phyloP scores from a whole-genome alignment of 2,113 vertebrate species.

The Semnornis frantzii region DNA sequence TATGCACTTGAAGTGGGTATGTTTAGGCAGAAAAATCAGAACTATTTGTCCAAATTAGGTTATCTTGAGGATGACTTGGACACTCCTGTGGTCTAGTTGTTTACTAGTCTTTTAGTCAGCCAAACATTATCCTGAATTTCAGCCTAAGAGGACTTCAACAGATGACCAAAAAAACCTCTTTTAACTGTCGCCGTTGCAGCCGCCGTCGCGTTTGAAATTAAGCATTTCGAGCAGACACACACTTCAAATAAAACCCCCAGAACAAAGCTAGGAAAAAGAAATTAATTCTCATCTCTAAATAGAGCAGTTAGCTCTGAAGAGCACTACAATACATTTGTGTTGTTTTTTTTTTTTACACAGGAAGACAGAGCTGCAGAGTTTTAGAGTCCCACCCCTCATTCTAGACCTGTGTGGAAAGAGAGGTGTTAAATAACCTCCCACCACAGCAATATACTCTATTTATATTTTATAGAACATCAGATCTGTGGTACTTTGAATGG shows the following conservation, averaged over 20 bases:
- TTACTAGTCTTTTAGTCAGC: background rate
- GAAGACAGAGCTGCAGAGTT: background rate
- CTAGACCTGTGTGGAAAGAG: slow-evolving; percentile 31
- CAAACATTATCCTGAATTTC: background rate
- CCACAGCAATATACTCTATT: slow-evolving; percentile 6
- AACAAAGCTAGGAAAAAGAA: slow-evolving; percentile 31
- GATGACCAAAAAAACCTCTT: background rate
- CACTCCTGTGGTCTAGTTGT: background rate
- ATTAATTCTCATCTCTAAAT: slow-evolving; percentile 6
- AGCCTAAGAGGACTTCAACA: background rate
- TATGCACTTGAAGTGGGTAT: background rate
- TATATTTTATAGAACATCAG: slow-evolving; percentile 48
- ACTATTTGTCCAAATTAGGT: background rate
- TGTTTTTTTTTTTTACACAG: background rate
- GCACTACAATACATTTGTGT: background rate
- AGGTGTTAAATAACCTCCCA: slow-evolving; percentile 4
- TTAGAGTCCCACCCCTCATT: slow-evolving; percentile 17
- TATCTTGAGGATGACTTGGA: background rate
- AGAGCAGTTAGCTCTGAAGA: background rate
- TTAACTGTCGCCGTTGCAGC: background rate
- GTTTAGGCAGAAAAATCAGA: background rate
- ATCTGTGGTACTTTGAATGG: background rate
- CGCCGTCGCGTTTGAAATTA: background rate
- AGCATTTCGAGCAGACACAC: background rate
- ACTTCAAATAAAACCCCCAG: background rate